A percentile compares a stretch with the other conserved stretches of the same genome.
These are phyloP conservation scores for Drosophila lowei DNA, from an alignment of 1,140 invertebrate species.

Conservation along the genomic window DNA sequence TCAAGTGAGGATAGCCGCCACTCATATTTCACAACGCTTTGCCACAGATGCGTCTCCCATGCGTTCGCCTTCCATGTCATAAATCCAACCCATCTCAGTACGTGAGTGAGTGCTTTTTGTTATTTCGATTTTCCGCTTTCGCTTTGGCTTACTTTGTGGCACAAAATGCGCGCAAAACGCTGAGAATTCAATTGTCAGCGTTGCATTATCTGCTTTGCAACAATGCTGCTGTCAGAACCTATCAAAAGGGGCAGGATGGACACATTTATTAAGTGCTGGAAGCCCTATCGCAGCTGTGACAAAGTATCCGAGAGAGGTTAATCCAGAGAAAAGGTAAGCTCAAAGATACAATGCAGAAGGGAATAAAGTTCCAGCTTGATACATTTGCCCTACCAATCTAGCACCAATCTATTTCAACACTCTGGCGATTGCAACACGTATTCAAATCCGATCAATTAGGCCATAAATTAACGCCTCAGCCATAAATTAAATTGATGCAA, in stretches of 20 bases:
- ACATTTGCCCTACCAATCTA: not conserved
- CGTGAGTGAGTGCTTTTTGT: slow-evolving; percentile 14
- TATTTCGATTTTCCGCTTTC: slow-evolving; percentile 24
- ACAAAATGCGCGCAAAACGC: slow-evolving; percentile 40
- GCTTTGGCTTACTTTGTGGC: slow-evolving; percentile 69
- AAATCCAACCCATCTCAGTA: not conserved
- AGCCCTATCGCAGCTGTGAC: slow-evolving; percentile 6
- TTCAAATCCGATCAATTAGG: slow-evolving; percentile 76
- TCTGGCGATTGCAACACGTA: slow-evolving; percentile 54
- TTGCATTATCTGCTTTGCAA: slow-evolving; percentile 25
- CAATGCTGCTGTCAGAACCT: slow-evolving; percentile 11
- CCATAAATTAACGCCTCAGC: slow-evolving; percentile 77
- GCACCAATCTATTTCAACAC: slow-evolving; percentile 55
- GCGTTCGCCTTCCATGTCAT: not conserved
- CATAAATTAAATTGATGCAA: slow-evolving; percentile 75
- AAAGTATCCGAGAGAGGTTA: slow-evolving; percentile 15
- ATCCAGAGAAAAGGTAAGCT: not conserved
- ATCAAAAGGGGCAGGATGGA: not conserved
- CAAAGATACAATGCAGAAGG: not conserved
- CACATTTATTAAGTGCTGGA: slow-evolving; percentile 7
- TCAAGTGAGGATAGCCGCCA: no score
- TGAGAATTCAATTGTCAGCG: slow-evolving; percentile 46
- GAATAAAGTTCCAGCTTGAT: no score
- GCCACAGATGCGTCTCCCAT: not conserved
- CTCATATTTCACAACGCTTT: no score